phyloP scores from a whole-genome alignment of 2,113 vertebrate species.

The Hypanus sabinus region DNA sequence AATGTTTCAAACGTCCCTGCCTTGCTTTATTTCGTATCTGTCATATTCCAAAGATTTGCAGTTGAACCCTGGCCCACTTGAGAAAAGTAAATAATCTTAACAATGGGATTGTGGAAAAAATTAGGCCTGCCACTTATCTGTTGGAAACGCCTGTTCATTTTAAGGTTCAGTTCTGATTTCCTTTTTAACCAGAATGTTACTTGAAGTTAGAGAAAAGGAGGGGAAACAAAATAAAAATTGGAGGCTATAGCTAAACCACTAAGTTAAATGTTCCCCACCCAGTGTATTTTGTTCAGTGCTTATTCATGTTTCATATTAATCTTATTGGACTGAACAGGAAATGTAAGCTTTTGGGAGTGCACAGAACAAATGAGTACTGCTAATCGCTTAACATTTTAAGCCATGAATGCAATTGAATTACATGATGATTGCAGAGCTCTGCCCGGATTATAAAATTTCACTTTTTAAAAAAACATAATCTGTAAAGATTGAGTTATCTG shows the following conservation, averaged over 20 bases:
- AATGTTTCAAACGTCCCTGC: not conserved
- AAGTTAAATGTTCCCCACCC: not conserved
- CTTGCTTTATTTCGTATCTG: not conserved
- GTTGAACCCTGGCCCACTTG: not conserved
- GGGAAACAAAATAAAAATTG: not conserved
- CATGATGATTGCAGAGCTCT: not conserved
- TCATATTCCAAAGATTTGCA: not conserved
- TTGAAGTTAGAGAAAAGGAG: not conserved
- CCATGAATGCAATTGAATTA: not conserved
- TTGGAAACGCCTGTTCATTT: not conserved
- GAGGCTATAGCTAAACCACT: not conserved
- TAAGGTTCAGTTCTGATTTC: too few relatives aligned
- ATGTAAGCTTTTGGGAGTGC: not conserved
- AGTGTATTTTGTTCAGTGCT: not conserved
- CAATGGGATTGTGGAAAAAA: not conserved
- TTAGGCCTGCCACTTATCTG: not conserved
- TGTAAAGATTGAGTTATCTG: not conserved
- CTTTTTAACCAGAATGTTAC: not conserved
- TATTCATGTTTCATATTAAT: not conserved
- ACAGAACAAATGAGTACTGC: not conserved
- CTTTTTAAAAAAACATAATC: not conserved
- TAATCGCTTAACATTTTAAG: not conserved
- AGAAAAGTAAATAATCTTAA: not conserved
- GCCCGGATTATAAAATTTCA: not conserved
- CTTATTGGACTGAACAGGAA: not conserved